These are phyloP conservation scores for Globia sparganii DNA, from an alignment of 2,888 invertebrate species.

Conservation along the genomic window DNA sequence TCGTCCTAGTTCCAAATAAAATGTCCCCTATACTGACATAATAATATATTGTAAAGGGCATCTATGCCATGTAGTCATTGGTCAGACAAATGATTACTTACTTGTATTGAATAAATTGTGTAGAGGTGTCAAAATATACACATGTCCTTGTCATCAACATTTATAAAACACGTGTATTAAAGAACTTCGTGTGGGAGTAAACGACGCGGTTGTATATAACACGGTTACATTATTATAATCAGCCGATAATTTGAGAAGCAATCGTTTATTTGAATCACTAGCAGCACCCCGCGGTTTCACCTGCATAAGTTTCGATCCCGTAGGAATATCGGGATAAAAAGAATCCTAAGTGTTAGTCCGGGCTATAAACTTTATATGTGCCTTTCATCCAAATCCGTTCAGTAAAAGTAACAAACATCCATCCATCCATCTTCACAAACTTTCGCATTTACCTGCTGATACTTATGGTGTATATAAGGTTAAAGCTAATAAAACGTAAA, in stretches of 20 bases:
- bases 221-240: constrained; percentile 51
- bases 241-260: constrained; percentile 28
- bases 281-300: not conserved
- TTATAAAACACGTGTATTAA: constrained; percentile 63
- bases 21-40: constrained; percentile 12
- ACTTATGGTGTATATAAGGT: too few relatives aligned
- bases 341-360: not conserved
- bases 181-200: constrained; percentile 49
- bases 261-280: constrained; percentile 28
- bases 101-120: constrained; percentile 32
- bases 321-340: not conserved
- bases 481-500: too few relatives aligned
- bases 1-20: constrained; percentile 36
- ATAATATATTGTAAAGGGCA: constrained; percentile 43
- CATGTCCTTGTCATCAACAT: constrained; percentile 59
- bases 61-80: constrained; percentile 17
- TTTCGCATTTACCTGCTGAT: too few relatives aligned
- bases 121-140: constrained; percentile 58
- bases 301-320: not conserved
- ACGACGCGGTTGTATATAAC: constrained; percentile 41
- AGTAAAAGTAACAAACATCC: too few relatives aligned
- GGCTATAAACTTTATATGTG: too few relatives aligned
- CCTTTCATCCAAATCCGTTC: too few relatives aligned
- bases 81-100: constrained; percentile 28
- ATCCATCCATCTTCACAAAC: too few relatives aligned